phyloP scores from a whole-genome alignment of 2,888 invertebrate species.

The Paralinhomoeus sp. region DNA sequence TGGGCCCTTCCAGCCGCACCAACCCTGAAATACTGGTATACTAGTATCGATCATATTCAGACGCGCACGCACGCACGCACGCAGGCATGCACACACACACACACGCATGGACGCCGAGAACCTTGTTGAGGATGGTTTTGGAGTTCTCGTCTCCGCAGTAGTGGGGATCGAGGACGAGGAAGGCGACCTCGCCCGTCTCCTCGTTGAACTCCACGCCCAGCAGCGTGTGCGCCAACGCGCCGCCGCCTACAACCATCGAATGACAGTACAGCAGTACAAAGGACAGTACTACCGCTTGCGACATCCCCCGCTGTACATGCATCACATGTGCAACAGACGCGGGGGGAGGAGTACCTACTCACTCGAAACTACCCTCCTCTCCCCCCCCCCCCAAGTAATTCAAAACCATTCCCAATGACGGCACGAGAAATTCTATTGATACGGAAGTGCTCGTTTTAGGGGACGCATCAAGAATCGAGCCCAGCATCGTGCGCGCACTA shows the following conservation, averaged over 20 bases:
- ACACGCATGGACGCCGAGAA: too few species aligned
- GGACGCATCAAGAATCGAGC: too few species aligned
- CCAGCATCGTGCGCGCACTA: too few species aligned
- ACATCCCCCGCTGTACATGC: neutral
- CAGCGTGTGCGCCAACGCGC: slow-evolving; percentile 88
- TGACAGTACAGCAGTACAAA: slow-evolving; percentile 1
- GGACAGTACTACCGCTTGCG: neutral
- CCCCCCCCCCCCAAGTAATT: too few species aligned
- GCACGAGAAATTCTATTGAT: too few species aligned
- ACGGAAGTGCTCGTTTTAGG: too few species aligned
- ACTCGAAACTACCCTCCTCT: too few species aligned
- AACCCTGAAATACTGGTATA: slow-evolving; percentile 46
- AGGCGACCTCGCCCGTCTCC: slow-evolving; percentile 52
- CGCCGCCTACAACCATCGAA: slow-evolving; percentile 63
- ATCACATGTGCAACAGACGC: too few species aligned
- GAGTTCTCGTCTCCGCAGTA: slow-evolving; percentile 73
- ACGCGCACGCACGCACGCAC: neutral
- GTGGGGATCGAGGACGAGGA: slow-evolving; percentile 92
- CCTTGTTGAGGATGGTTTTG: slow-evolving; percentile 32
- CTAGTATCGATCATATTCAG: slow-evolving; percentile 21
- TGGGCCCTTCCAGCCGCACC: slow-evolving; percentile 87
- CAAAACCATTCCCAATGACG: too few species aligned
- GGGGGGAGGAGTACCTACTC: too few species aligned
- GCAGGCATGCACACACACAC: too few species aligned
- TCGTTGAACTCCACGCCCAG: slow-evolving; percentile 71